phyloP scores from a whole-genome alignment of 2,797 vertebrate species.

The Tinamus major region DNA sequence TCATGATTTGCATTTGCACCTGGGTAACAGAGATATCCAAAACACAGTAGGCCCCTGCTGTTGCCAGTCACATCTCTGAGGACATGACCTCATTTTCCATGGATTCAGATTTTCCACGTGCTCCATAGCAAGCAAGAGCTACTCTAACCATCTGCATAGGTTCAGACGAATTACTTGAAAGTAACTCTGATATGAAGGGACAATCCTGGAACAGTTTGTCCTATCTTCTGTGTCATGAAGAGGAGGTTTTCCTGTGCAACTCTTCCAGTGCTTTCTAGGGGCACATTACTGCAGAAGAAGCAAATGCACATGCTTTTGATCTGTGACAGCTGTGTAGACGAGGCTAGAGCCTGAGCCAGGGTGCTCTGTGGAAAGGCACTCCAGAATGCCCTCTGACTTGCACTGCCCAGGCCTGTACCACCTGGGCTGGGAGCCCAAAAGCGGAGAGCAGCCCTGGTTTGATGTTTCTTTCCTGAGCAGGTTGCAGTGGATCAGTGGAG shows the following conservation, averaged over 20 bases:
- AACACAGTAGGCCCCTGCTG: neutral
- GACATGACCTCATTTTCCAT: too few species aligned
- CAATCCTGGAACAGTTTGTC: neutral
- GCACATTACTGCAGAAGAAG: neutral
- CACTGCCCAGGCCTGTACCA: neutral
- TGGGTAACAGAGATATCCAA: neutral
- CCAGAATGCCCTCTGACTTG: neutral
- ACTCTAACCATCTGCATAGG: neutral
- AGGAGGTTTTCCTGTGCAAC: rapidly evolving
- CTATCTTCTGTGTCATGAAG: neutral
- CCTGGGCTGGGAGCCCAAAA: rapidly evolving
- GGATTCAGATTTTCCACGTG: too few species aligned
- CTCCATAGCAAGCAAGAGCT: neutral
- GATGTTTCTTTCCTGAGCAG: conserved; percentile 41
- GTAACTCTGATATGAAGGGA: neutral
- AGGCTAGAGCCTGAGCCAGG: rapidly evolving
- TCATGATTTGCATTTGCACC: neutral
- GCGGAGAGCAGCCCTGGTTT: neutral
- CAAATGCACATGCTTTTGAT: neutral
- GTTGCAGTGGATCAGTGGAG: conserved; percentile 62
- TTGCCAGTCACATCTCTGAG: neutral
- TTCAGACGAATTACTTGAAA: neutral
- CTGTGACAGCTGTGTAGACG: neutral
- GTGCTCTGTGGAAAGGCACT: rapidly evolving
- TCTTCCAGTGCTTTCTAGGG: neutral